Evolutionary conservation across 2,888 invertebrate genomes (phyloP), one percentile per base, ranked within the genome.

Genomic region (Calephelis perditalis): DNA sequence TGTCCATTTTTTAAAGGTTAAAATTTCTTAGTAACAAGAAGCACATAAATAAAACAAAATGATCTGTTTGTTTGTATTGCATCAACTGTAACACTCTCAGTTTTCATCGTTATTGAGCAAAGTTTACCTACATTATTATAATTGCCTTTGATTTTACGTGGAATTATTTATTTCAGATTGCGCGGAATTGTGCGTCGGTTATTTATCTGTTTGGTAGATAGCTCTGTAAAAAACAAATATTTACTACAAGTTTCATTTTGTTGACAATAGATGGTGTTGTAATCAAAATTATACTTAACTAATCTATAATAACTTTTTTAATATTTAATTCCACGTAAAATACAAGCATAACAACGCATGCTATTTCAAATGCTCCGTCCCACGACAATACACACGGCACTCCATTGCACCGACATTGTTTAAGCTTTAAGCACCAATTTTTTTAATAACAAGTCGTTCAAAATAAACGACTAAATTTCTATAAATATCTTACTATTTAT

Each of bases 351-450:
- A 90, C 90, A 89, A 90, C 89, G 89, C 87, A 88, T 84, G 88
- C 88, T 85, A 84, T 86, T 86, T 86, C 88, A 85, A 82, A 85
- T 87, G 88, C 88, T 88, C 88, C 77, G 76, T 80, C 73, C 76
- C 74, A 79, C 82, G 86, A 88, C 88, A 88, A 85, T 86, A 87
- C 88, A 85, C 86, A 74, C 76, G 82, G 76, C 84, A 80, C 73
- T 69, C 66, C 62, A 74, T 78, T 79, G 81, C 26, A 56, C 79
- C 86, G 77, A 73, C 74, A 82, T 83, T 76, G 81, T 86, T 83
- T 89, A 89, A 90, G 89, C 89, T 87, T 86, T 86, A 89, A 90
- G 89, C 89, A 89, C 89, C 90, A 89, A 90, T 87, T 89, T 89
- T 90, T 84, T 86, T 90, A 88, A 88, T 90, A 90, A 90, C 89